Evolutionary conservation across 2,113 vertebrate genomes (phyloP), one percentile per base, ranked within the genome.

Genomic region (Romanogobio albipinnatus): DNA sequence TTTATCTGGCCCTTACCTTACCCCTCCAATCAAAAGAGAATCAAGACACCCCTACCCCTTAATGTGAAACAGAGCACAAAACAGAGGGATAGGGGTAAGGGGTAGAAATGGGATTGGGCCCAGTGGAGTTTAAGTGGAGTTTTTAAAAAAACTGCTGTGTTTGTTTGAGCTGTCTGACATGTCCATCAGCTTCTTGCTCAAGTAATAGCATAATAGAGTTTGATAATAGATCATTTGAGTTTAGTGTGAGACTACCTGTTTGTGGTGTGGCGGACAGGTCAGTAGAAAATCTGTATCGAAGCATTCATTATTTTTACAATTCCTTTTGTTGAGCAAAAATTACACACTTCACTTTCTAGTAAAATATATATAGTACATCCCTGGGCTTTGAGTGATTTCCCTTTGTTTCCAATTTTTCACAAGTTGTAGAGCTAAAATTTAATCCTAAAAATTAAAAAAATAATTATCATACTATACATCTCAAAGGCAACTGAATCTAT

Each of bases 401-500:
- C 82, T 86, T 86, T 77, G 24, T 84, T 61, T 76, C 47, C 71
- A 64, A 73, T 53, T 62, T 51, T 84, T 81, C n/a, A 61, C 59
- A 81, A 79, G 56, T n/a, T 76, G 36, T 73, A n/a, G 5, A 45
- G 17, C 77, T 81, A 51, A 66, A 81, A 81, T 59, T 36, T 56
- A 26, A 79, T 76, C 45, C 33, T 73, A 64, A 7, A 24, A 59
- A 53, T 66, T 51, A 59, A 45, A 71, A 36, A 64, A 64, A 79
- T 75, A 61, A 80, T 79, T 53, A 74, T 29, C 33, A 76, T 71
- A 85, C 47, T 36, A 51, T 74, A 86, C 53, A 71, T 79, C 76
- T 84, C 53, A 82, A 85, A 85, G 79, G 43, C 83, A 87, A 79
- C 70, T 62, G 9, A 78, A 87, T 53, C 82, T 87, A 86, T 79